Conservation (phyloP, 2,888 invertebrate genomes). For the Amphipoea lucens region DNA sequence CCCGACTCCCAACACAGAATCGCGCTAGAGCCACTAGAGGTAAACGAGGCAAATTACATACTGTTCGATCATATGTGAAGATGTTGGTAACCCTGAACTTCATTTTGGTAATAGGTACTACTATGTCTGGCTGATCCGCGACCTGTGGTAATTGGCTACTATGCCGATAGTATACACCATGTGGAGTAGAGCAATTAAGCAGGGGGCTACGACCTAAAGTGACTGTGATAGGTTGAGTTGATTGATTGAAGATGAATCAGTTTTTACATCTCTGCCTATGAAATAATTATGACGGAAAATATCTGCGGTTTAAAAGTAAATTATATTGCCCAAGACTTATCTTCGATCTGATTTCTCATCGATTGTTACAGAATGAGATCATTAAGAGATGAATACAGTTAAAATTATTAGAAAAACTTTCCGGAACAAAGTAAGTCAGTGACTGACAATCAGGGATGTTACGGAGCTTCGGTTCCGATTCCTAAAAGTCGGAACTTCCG, state of each 20-base stretch:
- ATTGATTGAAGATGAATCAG: conserved; percentile 7
- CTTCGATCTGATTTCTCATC: background rate
- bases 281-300: background rate
- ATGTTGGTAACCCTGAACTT: conserved; percentile 11
- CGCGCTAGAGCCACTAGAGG: background rate
- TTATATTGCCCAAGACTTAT: background rate
- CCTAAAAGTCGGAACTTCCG: no score
- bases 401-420: background rate
- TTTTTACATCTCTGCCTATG: background rate
- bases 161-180: background rate
- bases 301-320: background rate
- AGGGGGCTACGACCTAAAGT: background rate
- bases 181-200: background rate
- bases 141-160: background rate
- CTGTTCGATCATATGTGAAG: background rate
- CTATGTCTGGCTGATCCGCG: background rate
- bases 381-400: background rate
- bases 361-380: conserved; percentile 15
- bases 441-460: background rate
- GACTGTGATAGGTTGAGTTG: background rate
- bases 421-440: background rate
- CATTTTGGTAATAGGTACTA: background rate
- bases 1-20: background rate
- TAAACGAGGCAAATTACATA: background rate
- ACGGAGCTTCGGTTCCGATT: no score